These are phyloP conservation scores for Parazoanthus atlanticus DNA, from an alignment of 92 coral and sea anemone species.

Conservation along the genomic window DNA sequence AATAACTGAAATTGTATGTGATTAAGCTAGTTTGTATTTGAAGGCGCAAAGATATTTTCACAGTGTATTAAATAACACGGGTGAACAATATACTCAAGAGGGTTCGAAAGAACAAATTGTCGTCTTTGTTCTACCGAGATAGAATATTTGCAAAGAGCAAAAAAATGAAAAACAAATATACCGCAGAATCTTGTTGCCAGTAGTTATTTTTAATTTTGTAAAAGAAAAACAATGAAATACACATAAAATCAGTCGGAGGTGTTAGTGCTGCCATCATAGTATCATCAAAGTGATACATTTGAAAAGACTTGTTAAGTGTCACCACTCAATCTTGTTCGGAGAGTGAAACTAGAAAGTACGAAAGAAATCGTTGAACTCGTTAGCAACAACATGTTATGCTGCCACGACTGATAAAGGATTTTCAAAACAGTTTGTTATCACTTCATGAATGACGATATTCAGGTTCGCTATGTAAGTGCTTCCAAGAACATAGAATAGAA, in stretches of 20 bases:
- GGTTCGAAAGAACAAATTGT: not conserved
- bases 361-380: not conserved
- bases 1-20: not conserved
- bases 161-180: not conserved
- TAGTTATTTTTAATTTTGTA: not conserved
- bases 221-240: not conserved
- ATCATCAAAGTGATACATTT: constrained; percentile 15
- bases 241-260: constrained; percentile 1
- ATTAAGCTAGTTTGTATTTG: not conserved
- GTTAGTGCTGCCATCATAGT: not conserved
- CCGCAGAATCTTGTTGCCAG: not conserved
- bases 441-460: not conserved
- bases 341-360: not conserved
- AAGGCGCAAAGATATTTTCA: not conserved
- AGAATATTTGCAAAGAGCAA: not conserved
- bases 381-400: no score
- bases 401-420: not conserved
- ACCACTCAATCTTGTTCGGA: not conserved
- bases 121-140: not conserved
- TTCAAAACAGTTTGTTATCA: not conserved
- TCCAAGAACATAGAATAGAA: constrained; percentile 1
- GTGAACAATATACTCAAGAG: not conserved
- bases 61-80: not conserved
- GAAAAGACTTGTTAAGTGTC: constrained; percentile 27
- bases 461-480: not conserved